Evolutionary conservation across 2,797 vertebrate species (phyloP), one percentile per base, ranked within the genome.

Genomic region (Molossus alvarezi): DNA sequence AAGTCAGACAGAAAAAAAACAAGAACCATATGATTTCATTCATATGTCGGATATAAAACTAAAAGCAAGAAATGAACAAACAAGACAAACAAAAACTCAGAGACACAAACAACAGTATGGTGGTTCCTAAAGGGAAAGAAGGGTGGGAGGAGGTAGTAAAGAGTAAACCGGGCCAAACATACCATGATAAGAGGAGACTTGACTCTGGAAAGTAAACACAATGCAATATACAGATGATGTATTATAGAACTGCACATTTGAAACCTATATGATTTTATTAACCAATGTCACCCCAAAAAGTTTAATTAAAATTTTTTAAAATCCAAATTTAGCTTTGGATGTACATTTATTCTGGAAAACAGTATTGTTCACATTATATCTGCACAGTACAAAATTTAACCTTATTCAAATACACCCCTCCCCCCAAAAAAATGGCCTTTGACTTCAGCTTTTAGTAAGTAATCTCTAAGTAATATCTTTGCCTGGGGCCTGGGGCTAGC

Each of bases 391-490:
- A 90, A 7, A 83, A 79, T 69, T 86, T 71, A 83, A 80, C 58
- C 25, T 64, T 94, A 18, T 5, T 51, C 45, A 33, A 64, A 82
- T 91, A 95, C 9, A 10, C 6, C 62, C 41, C 21, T 45, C 20
- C 69, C 21, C 57, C 21, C 18, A 27, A 18, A 75, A 91, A 64
- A 84, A 4, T 23, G n/a, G 33, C 9, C 76, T 79, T n/a, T 73
- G 41, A 94, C n/a, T n/a, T 81, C 9, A 84, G 41, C 83, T 93
- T 91, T 72, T 85, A 51, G 81, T 67, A 95, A 41, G 48, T 84
- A 48, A 76, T 90, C 41, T 84, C 15, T 57, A 72, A 62, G 4
- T 45, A 45, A 45, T 45, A 20, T 73, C 65, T 91, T 62, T 58
- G 17, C 41, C 51, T 41, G 6, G 37, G 18, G 29, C 53, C 6